Evolutionary conservation across 2,797 vertebrate species (phyloP), one percentile per base, ranked within the genome.

Genomic region (Poecilia picta): DNA sequence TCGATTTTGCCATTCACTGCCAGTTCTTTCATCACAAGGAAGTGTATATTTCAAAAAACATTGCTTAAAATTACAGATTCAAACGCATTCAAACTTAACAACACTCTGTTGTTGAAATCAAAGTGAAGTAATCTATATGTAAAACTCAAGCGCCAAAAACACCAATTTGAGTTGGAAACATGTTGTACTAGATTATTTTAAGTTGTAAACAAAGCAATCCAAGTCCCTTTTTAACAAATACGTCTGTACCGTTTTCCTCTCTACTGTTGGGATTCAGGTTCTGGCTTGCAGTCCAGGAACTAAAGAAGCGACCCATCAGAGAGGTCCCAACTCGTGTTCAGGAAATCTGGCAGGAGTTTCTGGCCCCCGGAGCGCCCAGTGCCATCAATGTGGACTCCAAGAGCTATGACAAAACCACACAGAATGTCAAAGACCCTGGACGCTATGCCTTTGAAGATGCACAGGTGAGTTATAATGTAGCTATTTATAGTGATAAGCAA

Each of bases 371-470:
- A 78, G 98, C 98, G 2, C 97, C 97, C 80, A 99, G 98, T 72
- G 97, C 98, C 93, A 99, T 99, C 92, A 99, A 99, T 43, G 94
- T 99, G 81, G 98, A 99, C 92, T 99, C 98, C 25, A 99, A 99
- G 93, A 99, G 98, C 93, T 99, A 99, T 0, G 97, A 94, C 95
- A 99, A 98, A 96, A 98, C 98, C 83, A 98, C 97, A 18, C 97
- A 99, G 93, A 99, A 98, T 75, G 97, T 99, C 88, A 98, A 98
- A 95, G 98, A 98, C 82, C 97, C 98, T 0, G 98, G 98, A 72
- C 96, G 97, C 86, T 98, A 99, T 25, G 97, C 97, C 2, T 99
- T 99, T 74, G 97, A 97, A 90, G 98, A 99, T 55, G 98, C 98
- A 95, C 98, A 99, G 97, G 98, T 99, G 12, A 39, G 62, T 10